These are phyloP conservation scores for Rachycentron canadum DNA, from an alignment of 2,797 vertebrate genomes.

Conservation along the genomic window DNA sequence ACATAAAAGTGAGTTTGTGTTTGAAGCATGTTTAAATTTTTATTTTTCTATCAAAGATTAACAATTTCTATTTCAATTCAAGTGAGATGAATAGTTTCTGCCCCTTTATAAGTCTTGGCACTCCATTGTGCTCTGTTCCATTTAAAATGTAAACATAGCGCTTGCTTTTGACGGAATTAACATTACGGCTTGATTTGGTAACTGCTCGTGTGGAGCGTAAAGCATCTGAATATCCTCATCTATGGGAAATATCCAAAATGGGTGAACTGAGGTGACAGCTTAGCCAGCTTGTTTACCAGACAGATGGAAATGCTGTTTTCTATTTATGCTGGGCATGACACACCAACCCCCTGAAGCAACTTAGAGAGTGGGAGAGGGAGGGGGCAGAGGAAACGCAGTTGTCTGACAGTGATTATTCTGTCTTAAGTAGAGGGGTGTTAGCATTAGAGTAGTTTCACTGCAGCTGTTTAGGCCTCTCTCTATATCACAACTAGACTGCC, in stretches of 20 bases:
- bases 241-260: constrained; percentile 51
- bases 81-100: constrained; percentile 18
- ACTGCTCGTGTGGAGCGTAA: constrained; percentile 27
- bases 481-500: constrained; percentile 42
- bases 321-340: constrained; percentile 76
- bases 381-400: constrained; percentile 44
- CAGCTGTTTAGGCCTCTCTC: constrained; percentile 54
- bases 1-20: constrained; percentile 15
- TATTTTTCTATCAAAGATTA: constrained; percentile 28
- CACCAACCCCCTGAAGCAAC: constrained; percentile 66
- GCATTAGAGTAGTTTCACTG: constrained; percentile 59
- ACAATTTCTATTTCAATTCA: background rate
- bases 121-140: constrained; percentile 3
- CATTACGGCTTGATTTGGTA: constrained; percentile 40
- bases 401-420: constrained; percentile 72
- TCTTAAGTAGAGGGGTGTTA: constrained; percentile 63
- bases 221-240: constrained; percentile 60
- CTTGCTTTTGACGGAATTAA: constrained; percentile 47
- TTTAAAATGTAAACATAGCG: constrained; percentile 30
- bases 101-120: background rate
- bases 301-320: constrained; percentile 77
- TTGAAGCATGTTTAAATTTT: constrained; percentile 19
- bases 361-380: constrained; percentile 40
- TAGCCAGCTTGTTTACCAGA: constrained; percentile 74
- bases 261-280: constrained; percentile 68